Evolutionary conservation across 2,888 invertebrate species (phyloP).

Genomic region (Thymelicus sylvestris): DNA sequence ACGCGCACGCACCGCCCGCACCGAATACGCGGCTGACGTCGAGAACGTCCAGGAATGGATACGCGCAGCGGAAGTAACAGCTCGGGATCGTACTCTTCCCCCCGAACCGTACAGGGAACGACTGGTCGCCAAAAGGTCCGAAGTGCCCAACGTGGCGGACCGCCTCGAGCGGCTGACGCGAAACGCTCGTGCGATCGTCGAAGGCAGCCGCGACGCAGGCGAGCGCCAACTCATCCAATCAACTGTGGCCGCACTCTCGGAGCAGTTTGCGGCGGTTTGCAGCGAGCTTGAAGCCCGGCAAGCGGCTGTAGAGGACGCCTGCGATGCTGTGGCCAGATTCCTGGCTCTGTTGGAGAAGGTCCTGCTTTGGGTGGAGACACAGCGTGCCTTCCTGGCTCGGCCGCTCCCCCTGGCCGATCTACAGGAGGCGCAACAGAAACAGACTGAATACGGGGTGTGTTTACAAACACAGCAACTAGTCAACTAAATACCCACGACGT

Average conservation of each 20-base stretch:
- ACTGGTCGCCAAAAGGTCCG: slow-evolving; percentile 90
- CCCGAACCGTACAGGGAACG: slow-evolving; percentile 91
- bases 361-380: slow-evolving; percentile 93
- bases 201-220: slow-evolving; percentile 90
- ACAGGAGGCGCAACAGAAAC: slow-evolving; percentile 92
- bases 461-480: background rate
- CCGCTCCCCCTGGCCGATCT: slow-evolving; percentile 91
- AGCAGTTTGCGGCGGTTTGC: slow-evolving; percentile 91
- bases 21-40: slow-evolving; percentile 91
- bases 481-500: background rate
- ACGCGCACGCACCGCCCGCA: slow-evolving; percentile 91
- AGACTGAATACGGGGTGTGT: slow-evolving; percentile 93
- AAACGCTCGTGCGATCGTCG: slow-evolving; percentile 91
- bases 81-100: slow-evolving; percentile 91
- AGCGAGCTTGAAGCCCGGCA: slow-evolving; percentile 93
- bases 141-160: slow-evolving; percentile 89
- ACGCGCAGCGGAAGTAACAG: slow-evolving; percentile 91
- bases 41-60: slow-evolving; percentile 94
- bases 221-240: slow-evolving; percentile 91
- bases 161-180: slow-evolving; percentile 91
- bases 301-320: slow-evolving; percentile 92
- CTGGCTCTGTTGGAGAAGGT: slow-evolving; percentile 92
- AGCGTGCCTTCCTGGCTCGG: slow-evolving; percentile 91
- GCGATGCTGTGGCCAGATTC: slow-evolving; percentile 95
- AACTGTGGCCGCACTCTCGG: slow-evolving; percentile 90